These are phyloP conservation scores for Heliconius hewitsoni DNA, from an alignment of 1,140 invertebrate genomes.

Conservation along the genomic window DNA sequence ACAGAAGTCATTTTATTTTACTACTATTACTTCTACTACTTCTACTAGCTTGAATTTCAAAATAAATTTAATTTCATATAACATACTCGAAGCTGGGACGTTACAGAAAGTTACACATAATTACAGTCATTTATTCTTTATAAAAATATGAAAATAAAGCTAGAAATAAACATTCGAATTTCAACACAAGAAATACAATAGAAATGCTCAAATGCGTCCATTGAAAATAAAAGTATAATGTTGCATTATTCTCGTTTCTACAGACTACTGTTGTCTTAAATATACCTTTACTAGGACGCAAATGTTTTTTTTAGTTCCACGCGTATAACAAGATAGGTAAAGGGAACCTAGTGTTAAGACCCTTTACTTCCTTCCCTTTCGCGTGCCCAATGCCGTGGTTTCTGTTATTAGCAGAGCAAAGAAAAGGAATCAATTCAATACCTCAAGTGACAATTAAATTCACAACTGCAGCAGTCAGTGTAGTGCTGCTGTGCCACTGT, in stretches of 20 bases:
- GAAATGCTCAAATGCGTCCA: slow-evolving; percentile 7
- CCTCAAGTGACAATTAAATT: background rate
- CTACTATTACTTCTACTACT: too few relatives aligned
- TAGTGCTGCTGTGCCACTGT: too few relatives aligned
- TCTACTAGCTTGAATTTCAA: background rate
- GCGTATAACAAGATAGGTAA: too few relatives aligned
- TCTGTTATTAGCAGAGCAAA: background rate
- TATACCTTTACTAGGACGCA: background rate
- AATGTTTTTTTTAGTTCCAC: background rate
- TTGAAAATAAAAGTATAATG: background rate
- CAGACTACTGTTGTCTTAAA: background rate
- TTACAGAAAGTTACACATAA: background rate
- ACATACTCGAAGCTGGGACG: background rate
- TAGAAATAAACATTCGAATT: background rate
- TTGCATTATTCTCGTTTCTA: background rate
- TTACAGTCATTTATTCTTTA: background rate
- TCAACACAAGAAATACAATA: slow-evolving; percentile 8
- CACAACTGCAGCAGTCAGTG: background rate
- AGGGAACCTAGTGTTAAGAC: background rate
- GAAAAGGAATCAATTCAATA: background rate
- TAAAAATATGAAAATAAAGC: background rate
- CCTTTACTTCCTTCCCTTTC: background rate
- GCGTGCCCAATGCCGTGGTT: background rate
- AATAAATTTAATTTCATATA: background rate
- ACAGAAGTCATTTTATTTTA: too few relatives aligned